These are phyloP conservation scores for Oligia strigilis DNA, from an alignment of 2,888 invertebrate species.

Conservation along the genomic window DNA sequence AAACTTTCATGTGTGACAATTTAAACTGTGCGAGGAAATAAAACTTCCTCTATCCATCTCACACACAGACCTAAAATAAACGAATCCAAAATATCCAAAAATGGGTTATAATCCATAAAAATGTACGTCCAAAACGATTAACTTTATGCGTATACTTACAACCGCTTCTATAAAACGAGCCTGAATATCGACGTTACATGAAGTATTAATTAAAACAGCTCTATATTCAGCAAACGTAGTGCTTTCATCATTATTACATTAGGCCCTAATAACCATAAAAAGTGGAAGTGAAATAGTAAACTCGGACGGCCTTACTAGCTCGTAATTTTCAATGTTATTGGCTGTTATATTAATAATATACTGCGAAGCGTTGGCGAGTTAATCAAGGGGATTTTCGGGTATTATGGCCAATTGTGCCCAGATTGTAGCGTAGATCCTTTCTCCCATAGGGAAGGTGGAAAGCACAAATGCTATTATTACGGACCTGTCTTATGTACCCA, in stretches of 20 bases:
- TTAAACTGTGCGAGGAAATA: background rate
- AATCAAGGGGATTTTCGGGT: conserved; percentile 51
- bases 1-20: too few species aligned
- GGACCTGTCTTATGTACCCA: background rate
- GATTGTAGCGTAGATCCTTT: conserved; percentile 11
- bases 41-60: background rate
- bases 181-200: conserved; percentile 31
- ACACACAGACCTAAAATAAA: background rate
- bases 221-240: conserved; percentile 57
- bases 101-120: background rate
- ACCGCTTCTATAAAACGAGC: conserved; percentile 18
- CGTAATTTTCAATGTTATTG: conserved; percentile 75
- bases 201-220: conserved; percentile 65
- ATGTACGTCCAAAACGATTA: conserved; percentile 30
- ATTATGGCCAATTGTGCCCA: conserved; percentile 24
- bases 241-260: conserved; percentile 67
- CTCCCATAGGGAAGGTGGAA: background rate
- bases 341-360: conserved; percentile 67
- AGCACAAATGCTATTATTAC: background rate
- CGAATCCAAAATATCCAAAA: background rate
- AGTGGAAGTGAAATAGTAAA: conserved; percentile 72
- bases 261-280: conserved; percentile 73
- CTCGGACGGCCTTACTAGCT: conserved; percentile 67
- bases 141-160: conserved; percentile 13
- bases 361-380: conserved; percentile 45